Percentiles rank a stretch among this genome's conserved stretches.
phyloP scores from a whole-genome alignment of 1,140 invertebrate species.

The Oncopeltus fasciatus region DNA sequence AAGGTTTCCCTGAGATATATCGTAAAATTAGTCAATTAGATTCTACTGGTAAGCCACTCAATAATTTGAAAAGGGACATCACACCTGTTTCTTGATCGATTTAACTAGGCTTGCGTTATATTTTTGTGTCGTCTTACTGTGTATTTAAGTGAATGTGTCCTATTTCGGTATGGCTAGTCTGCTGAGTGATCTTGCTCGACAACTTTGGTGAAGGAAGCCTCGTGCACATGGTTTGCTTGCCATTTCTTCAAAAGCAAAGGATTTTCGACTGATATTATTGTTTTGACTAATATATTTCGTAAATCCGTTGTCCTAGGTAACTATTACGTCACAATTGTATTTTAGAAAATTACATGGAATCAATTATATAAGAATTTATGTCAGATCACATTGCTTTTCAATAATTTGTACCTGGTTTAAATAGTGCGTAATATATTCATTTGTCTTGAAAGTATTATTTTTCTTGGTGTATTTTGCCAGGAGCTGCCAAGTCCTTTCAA shows the following conservation, averaged over 20 bases:
- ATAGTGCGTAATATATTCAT: no score
- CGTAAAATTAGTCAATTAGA: constrained; percentile 39
- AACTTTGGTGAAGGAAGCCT: constrained; percentile 27
- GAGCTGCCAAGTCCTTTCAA: no score
- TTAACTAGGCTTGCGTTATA: neutral
- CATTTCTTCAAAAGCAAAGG: constrained; percentile 25
- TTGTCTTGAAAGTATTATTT: no score
- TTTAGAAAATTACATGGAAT: constrained; percentile 19
- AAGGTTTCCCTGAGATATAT: constrained; percentile 45
- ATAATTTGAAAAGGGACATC: neutral
- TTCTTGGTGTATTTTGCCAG: no score
- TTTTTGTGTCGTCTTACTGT: constrained; percentile 2
- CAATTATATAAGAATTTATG: constrained; percentile 22
- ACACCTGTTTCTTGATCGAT: neutral
- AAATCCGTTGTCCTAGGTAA: constrained; percentile 13
- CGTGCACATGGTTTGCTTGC: constrained; percentile 37
- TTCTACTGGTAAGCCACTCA: constrained; percentile 31
- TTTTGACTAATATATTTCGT: neutral
- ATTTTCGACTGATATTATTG: neutral
- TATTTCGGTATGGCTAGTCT: constrained; percentile 18
- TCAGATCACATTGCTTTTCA: constrained; percentile 12
- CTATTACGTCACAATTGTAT: constrained; percentile 20
- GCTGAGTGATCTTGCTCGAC: constrained; percentile 15
- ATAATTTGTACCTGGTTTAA: neutral
- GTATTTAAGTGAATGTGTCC: constrained; percentile 13